Evolutionary conservation across 2,113 vertebrate species (phyloP).

Genomic region (Trematocara unimaculatum): DNA sequence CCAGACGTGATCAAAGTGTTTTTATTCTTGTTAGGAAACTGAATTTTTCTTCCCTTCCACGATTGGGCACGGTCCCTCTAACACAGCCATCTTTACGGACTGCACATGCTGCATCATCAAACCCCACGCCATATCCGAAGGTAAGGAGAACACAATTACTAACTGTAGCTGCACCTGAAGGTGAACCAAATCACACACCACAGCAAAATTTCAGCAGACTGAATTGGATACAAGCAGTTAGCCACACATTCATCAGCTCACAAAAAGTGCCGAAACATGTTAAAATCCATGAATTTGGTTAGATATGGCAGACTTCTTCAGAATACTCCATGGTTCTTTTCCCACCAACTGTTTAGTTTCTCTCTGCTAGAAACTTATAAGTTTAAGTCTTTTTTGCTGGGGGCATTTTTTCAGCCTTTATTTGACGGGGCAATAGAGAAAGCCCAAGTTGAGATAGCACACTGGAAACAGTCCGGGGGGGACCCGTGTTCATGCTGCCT

Average conservation of each 20-base stretch:
- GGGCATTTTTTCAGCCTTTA: not conserved
- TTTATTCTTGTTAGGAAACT: conserved; percentile 77
- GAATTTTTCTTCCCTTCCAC: conserved; percentile 94
- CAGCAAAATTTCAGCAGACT: not conserved
- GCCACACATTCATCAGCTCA: not conserved
- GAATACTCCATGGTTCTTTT: not conserved
- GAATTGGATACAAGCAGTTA: not conserved
- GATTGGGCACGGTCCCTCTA: conserved; percentile 79
- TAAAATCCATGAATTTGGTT: not conserved
- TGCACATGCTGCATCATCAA: conserved; percentile 91
- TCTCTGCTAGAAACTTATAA: not conserved
- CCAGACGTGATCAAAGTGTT: not conserved
- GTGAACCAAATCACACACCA: not conserved
- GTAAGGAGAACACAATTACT: conserved; percentile 48
- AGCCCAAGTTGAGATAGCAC: not conserved
- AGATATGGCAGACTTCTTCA: not conserved
- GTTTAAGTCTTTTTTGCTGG: not conserved
- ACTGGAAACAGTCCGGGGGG: not conserved
- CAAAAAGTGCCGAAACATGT: not conserved
- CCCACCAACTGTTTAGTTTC: not conserved
- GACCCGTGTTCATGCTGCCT: not conserved
- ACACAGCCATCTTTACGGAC: conserved; percentile 79
- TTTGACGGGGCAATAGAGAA: not conserved
- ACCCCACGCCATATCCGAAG: conserved; percentile 86
- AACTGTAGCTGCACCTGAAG: not conserved